phyloP scores from a whole-genome alignment of 2,888 invertebrate genomes.

The Drosophila borborema region DNA sequence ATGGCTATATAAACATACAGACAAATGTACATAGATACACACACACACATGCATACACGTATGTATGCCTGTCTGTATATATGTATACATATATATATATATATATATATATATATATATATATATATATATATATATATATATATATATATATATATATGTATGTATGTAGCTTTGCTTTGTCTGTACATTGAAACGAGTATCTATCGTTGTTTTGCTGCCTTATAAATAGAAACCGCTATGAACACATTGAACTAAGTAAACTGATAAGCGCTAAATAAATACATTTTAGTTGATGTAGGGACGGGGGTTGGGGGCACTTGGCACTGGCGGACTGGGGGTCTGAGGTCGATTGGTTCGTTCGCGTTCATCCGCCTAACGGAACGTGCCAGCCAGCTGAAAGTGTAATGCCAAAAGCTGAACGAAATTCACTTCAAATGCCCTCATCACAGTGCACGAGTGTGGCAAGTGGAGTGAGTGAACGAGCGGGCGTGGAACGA shows the following conservation, averaged over 20 bases:
- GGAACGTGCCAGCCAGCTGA: slow-evolving; percentile 32
- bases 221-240: slow-evolving; percentile 58
- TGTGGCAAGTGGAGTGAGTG: too few relatives aligned
- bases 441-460: neutral
- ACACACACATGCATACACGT: too few relatives aligned
- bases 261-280: slow-evolving; percentile 61
- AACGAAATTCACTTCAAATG: neutral
- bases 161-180: neutral
- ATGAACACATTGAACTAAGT: slow-evolving; percentile 48
- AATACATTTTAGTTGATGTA: slow-evolving; percentile 54
- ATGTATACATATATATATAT: too few relatives aligned
- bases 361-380: slow-evolving; percentile 27
- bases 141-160: neutral
- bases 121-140: neutral
- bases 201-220: slow-evolving; percentile 41
- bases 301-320: neutral
- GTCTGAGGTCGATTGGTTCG: slow-evolving; percentile 42
- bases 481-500: neutral
- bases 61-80: too few relatives aligned
- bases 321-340: slow-evolving; percentile 12
- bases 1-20: slow-evolving; percentile 3
- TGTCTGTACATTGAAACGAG: slow-evolving; percentile 27
- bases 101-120: too few relatives aligned
- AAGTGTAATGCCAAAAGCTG: slow-evolving; percentile 16
- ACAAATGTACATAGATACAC: neutral